Conservation (phyloP, 1,140 invertebrate species). For the Achroia grisella region DNA sequence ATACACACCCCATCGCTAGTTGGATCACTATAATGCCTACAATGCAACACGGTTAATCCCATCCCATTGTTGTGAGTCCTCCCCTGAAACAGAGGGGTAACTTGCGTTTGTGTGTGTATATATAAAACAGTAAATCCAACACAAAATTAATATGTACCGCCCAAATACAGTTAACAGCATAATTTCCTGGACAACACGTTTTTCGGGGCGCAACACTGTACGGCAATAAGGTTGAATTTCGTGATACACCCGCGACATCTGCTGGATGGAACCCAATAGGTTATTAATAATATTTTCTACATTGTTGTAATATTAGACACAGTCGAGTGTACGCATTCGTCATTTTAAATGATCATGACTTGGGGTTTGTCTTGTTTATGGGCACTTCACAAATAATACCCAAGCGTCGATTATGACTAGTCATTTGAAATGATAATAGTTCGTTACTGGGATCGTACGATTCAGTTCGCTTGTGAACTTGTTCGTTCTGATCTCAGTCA, state of each 20-base stretch:
- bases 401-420: no score
- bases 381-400: no score
- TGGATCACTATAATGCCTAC: constrained; percentile 59
- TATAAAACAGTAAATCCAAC: constrained; percentile 37
- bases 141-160: constrained; percentile 64
- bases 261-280: constrained; percentile 10
- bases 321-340: constrained; percentile 35
- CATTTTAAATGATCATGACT: constrained; percentile 30
- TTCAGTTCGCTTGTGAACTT: no score
- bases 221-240: constrained; percentile 21
- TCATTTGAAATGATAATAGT: constrained; percentile 10
- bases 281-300: constrained; percentile 39
- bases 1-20: constrained; percentile 20
- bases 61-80: constrained; percentile 53
- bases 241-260: constrained; percentile 19
- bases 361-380: constrained; percentile 2
- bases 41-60: constrained; percentile 61
- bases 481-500: no score
- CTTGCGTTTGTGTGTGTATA: constrained; percentile 21
- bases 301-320: constrained; percentile 38
- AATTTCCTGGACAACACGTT: constrained; percentile 29
- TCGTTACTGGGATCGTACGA: no score
- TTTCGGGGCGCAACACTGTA: constrained; percentile 14
- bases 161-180: constrained; percentile 57
- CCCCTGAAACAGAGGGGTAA: constrained; percentile 16